A percentile compares a stretch with the other conserved stretches of the same genome.
These are phyloP conservation scores for Acanthurus lineatus DNA, from an alignment of 2,797 vertebrate species.

Conservation along the genomic window DNA sequence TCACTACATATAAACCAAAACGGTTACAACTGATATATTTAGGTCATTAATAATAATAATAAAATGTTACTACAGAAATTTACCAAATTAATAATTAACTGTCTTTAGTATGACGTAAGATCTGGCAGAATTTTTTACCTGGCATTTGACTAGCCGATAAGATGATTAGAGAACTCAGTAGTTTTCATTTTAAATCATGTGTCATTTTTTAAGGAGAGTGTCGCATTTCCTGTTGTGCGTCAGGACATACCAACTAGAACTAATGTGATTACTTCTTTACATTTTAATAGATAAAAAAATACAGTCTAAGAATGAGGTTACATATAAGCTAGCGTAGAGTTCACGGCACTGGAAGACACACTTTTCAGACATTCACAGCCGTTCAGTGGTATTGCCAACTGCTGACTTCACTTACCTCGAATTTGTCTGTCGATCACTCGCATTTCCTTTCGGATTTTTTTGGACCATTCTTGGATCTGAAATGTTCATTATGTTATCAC, in stretches of 20 bases:
- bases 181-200: constrained; percentile 4
- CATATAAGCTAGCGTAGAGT: not conserved
- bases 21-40: not conserved
- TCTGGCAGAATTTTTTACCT: not conserved
- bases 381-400: not conserved
- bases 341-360: no score
- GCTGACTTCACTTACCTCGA: constrained; percentile 87
- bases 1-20: constrained; percentile 7
- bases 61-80: not conserved
- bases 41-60: not conserved
- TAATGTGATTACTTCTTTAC: not conserved
- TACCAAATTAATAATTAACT: not conserved
- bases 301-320: not conserved
- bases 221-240: not conserved
- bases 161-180: not conserved
- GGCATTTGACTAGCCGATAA: not conserved
- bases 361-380: not conserved
- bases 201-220: not conserved
- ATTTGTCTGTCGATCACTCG: constrained; percentile 97
- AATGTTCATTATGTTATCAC: constrained; percentile 35
- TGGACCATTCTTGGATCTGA: constrained; percentile 95
- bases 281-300: not conserved
- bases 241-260: not conserved
- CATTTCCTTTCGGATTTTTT: constrained; percentile 92
- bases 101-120: not conserved